A percentile compares a stretch with the other conserved stretches of the same genome.
These are phyloP conservation scores for Salminus brasiliensis DNA, from an alignment of 2,113 vertebrate genomes.

Conservation along the genomic window DNA sequence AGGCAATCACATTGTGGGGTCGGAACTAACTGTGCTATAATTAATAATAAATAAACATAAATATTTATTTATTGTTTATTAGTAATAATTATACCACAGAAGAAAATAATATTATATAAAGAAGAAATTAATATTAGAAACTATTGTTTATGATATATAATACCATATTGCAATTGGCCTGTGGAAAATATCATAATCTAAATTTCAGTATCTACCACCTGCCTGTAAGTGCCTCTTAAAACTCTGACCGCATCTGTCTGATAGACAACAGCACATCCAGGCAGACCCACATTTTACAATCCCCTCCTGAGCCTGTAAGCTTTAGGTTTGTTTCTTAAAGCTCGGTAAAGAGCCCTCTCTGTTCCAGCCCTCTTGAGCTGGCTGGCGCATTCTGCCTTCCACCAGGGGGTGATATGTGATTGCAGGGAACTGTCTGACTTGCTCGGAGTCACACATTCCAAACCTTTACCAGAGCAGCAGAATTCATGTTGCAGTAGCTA, in stretches of 20 bases:
- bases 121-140: too few relatives aligned
- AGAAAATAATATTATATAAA: too few relatives aligned
- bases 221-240: background rate
- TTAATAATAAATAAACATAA: too few relatives aligned
- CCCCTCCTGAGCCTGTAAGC: background rate
- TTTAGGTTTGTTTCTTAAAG: background rate
- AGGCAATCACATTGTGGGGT: too few relatives aligned
- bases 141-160: too few relatives aligned
- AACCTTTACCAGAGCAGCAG: background rate
- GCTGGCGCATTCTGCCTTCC: background rate
- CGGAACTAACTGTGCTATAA: too few relatives aligned
- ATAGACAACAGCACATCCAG: background rate
- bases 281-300: background rate
- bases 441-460: background rate
- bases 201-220: too few relatives aligned
- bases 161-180: too few relatives aligned
- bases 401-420: background rate
- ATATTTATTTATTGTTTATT: too few relatives aligned
- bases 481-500: background rate
- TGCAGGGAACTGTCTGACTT: background rate
- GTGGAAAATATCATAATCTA: too few relatives aligned
- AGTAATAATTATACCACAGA: too few relatives aligned
- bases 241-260: background rate
- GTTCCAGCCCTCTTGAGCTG: background rate
- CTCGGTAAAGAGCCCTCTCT: background rate